Percentiles rank a stretch among this genome's conserved stretches.
phyloP scores from a whole-genome alignment of 2,888 invertebrate species.

The Dicycla oo region DNA sequence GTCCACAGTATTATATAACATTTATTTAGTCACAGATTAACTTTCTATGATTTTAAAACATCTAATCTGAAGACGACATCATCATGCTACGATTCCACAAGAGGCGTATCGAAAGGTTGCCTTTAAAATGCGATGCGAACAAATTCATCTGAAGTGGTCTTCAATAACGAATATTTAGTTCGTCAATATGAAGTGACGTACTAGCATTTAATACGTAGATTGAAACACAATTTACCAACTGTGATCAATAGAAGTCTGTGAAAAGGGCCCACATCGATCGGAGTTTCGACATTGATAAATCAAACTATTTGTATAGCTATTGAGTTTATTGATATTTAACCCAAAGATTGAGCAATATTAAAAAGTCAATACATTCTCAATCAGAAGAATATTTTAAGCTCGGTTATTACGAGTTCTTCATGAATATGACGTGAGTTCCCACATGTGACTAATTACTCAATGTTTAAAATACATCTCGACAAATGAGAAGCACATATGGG shows the following conservation, averaged over 20 bases:
- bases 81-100: slow-evolving; percentile 63
- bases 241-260: slow-evolving; percentile 68
- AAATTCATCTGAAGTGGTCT: slow-evolving; percentile 43
- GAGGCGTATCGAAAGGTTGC: slow-evolving; percentile 57
- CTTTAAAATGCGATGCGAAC: slow-evolving; percentile 40
- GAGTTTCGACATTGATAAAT: slow-evolving; percentile 71
- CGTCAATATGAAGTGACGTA: slow-evolving; percentile 26
- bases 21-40: slow-evolving; percentile 67
- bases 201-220: no score
- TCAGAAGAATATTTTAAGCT: slow-evolving; percentile 37
- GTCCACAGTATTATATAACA: slow-evolving; percentile 72
- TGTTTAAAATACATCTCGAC: slow-evolving; percentile 63
- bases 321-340: slow-evolving; percentile 74
- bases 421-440: slow-evolving; percentile 49
- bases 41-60: slow-evolving; percentile 74
- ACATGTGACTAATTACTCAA: slow-evolving; percentile 68
- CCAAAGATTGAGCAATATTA: slow-evolving; percentile 52
- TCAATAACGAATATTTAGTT: slow-evolving; percentile 42
- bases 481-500: slow-evolving; percentile 58
- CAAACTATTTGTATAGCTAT: slow-evolving; percentile 67
- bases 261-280: slow-evolving; percentile 67
- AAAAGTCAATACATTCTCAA: slow-evolving; percentile 26
- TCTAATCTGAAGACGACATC: slow-evolving; percentile 61
- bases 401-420: slow-evolving; percentile 36
- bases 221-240: slow-evolving; percentile 69